These are phyloP conservation scores for Drosophila bifasciata DNA, from an alignment of 1,140 invertebrate genomes.

Conservation along the genomic window DNA sequence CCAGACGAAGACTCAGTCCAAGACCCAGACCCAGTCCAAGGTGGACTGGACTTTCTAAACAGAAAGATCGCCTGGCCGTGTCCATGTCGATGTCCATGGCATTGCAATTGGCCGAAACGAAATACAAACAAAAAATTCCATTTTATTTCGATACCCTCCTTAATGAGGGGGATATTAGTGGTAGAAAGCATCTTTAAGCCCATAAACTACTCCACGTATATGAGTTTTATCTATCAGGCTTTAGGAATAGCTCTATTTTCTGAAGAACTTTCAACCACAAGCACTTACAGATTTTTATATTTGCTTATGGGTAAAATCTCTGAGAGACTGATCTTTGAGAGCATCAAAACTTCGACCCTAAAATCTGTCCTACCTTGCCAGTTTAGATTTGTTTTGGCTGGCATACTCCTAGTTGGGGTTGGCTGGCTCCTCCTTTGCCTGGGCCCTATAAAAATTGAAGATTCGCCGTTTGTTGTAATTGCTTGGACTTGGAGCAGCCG, in stretches of 20 bases:
- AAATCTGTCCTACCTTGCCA: neutral
- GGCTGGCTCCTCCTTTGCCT: slow-evolving; percentile 42
- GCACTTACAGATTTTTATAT: too few relatives aligned
- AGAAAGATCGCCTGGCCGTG: slow-evolving; percentile 30
- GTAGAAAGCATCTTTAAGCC: too few relatives aligned
- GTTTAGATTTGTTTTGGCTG: slow-evolving; percentile 1
- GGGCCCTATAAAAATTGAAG: slow-evolving; percentile 63
- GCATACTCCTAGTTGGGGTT: neutral
- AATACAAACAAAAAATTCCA: slow-evolving; percentile 44
- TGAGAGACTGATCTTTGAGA: too few relatives aligned
- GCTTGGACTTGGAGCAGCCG: slow-evolving; percentile 23
- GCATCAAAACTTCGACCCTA: neutral
- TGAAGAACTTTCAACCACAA: too few relatives aligned
- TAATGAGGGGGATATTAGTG: neutral
- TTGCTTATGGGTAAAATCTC: too few relatives aligned
- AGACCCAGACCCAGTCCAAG: slow-evolving; percentile 8
- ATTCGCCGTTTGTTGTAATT: slow-evolving; percentile 51
- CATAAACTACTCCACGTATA: too few relatives aligned
- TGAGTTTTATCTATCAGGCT: too few relatives aligned
- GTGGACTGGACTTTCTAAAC: slow-evolving; percentile 68
- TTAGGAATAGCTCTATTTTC: too few relatives aligned
- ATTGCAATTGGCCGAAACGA: slow-evolving; percentile 54
- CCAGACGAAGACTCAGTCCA: neutral
- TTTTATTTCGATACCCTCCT: slow-evolving; percentile 29
- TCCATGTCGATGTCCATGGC: slow-evolving; percentile 37